Evolutionary conservation across 2,888 invertebrate species (phyloP).

Genomic region (Eilema caniola): DNA sequence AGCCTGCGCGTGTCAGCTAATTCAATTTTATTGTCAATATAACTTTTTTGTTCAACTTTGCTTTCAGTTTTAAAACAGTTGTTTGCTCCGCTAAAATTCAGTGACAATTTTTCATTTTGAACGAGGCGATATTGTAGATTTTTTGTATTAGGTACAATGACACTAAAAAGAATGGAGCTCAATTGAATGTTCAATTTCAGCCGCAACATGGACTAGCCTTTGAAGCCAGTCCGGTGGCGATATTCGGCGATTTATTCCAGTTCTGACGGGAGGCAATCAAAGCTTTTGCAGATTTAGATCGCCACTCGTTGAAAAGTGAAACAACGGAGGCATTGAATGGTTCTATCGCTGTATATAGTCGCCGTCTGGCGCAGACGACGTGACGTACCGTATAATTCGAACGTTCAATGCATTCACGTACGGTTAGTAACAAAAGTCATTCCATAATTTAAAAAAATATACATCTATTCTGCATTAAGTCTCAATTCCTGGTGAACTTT

Average conservation of each 20-base stretch:
- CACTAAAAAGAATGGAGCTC: constrained; percentile 48
- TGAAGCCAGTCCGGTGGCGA: constrained; percentile 61
- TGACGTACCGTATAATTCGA: constrained; percentile 25
- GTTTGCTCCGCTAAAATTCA: constrained; percentile 47
- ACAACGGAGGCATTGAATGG: constrained; percentile 68
- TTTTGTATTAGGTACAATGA: constrained; percentile 41
- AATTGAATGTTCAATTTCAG: constrained; percentile 65
- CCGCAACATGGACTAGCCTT: constrained; percentile 63
- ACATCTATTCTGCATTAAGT: not conserved
- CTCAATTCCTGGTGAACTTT: not conserved
- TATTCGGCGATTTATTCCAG: constrained; percentile 65
- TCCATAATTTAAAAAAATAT: not conserved
- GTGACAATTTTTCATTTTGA: constrained; percentile 28
- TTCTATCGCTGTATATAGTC: constrained; percentile 41
- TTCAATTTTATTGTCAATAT: constrained; percentile 76
- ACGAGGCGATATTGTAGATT: constrained; percentile 37
- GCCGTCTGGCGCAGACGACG: constrained; percentile 33
- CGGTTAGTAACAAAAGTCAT: constrained; percentile 11
- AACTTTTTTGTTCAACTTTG: constrained; percentile 52
- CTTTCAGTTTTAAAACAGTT: constrained; percentile 45
- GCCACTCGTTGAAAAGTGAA: constrained; percentile 66
- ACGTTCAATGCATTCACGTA: constrained; percentile 32
- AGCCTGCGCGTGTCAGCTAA: constrained; percentile 71
- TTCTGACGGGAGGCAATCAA: constrained; percentile 74
- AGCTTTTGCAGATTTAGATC: constrained; percentile 76